These are phyloP conservation scores for Calcarius ornatus DNA, from an alignment of 2,113 vertebrate species.

Conservation along the genomic window DNA sequence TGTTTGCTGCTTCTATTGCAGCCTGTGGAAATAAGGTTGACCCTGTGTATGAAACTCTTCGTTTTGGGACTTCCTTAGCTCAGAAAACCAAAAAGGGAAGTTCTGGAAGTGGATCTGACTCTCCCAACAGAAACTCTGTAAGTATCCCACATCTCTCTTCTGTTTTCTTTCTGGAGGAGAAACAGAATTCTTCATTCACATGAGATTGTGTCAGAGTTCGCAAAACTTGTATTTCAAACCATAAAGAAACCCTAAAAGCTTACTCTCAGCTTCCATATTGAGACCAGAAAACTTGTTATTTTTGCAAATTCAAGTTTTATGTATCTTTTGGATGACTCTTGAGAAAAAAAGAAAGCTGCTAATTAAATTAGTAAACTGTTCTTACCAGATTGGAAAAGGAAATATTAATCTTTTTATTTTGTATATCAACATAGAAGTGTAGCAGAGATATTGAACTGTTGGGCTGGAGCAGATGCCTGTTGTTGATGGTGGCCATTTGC, in stretches of 20 bases:
- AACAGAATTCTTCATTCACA: neutral
- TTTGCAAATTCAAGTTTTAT: neutral
- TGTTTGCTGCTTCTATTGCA: slow-evolving; percentile 62
- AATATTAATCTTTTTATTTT: neutral
- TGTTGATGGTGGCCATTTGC: neutral
- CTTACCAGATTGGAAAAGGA: neutral
- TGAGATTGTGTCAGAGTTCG: neutral
- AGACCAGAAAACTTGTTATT: neutral
- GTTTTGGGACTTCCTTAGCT: slow-evolving; percentile 95
- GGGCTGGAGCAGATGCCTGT: neutral
- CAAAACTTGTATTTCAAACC: neutral
- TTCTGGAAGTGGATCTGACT: slow-evolving; percentile 86
- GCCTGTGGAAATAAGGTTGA: slow-evolving; percentile 98
- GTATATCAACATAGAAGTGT: neutral
- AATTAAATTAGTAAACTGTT: neutral
- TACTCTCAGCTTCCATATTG: neutral
- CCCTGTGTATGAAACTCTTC: slow-evolving; percentile 94
- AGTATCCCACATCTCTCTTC: slow-evolving; percentile 30
- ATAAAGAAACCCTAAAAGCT: neutral
- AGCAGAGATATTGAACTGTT: neutral
- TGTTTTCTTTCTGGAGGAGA: neutral
- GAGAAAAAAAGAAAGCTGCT: neutral
- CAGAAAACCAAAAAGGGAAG: slow-evolving; percentile 91
- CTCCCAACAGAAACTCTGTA: slow-evolving; percentile 91
- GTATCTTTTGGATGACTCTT: neutral